Evolutionary conservation across 2,888 invertebrate genomes (phyloP), one percentile per base, ranked within the genome.

Genomic region (Lasius fuliginosus): DNA sequence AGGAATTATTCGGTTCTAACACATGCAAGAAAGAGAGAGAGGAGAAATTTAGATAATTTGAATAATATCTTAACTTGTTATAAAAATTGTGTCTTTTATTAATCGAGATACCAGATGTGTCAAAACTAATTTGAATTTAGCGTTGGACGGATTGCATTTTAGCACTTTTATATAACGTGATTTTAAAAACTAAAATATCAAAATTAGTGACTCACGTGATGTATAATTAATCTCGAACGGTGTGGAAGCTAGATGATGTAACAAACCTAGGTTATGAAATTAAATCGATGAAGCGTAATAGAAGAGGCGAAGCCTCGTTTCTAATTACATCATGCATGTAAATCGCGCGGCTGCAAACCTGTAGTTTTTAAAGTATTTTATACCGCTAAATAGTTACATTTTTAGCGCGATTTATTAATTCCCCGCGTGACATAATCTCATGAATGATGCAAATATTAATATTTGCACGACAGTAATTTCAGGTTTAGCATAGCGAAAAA

Each of bases 281-380:
- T 81, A 81, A 75, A 33, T 81, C 46, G n/a, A 74, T 74, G 46
- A 81, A 60, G 79, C 56, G 53, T 40, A n/a, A 42, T 58, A 30
- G 60, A 74, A 75, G 71, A 81, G 9, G 36, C 58, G 23, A 71
- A 71, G 33, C 15, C 36, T 46, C 76, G 11, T 62, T 81, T 81
- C 60, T 81, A 81, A 74, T 81, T 81, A 60, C 23, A 8, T 46
- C n/a, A 15, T 27, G 36, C 18, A 60, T 23, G 12, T 60, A 46
- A 46, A 42, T 58, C 33, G 18, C 46, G 46, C 27, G 33, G 58
- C 8, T 12, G 42, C 23, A 69, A 42, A 65, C 11, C 42, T 18
- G 18, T 27, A 69, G 27, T 12, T 42, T 81, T 75, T 33, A 56
- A 58, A 58, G 46, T 71, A 9, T 40, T 40, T 53, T 53, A 53